Evolutionary conservation across 2,797 vertebrate species (phyloP).

Genomic region (Melopsittacus undulatus): DNA sequence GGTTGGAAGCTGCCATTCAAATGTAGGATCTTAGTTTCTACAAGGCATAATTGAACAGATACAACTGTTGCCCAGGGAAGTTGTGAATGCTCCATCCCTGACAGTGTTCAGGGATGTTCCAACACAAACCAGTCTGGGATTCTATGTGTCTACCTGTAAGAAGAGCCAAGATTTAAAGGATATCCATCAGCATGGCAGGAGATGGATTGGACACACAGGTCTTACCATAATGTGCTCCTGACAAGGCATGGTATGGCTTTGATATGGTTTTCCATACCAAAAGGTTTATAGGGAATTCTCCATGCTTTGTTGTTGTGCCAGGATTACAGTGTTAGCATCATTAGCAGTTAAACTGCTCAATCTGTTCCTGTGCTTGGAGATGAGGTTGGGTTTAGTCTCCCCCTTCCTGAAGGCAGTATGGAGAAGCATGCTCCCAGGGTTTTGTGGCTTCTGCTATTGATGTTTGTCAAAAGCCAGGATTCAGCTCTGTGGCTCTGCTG

Average conservation of each 20-base stretch:
- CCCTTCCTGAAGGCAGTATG: not conserved
- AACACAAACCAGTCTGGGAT: not conserved
- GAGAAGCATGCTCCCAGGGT: not conserved
- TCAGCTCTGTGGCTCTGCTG: too few relatives aligned
- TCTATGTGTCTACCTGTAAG: not conserved
- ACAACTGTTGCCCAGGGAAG: too few relatives aligned
- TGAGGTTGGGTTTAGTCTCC: not conserved
- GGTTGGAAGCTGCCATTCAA: not conserved
- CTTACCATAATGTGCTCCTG: not conserved
- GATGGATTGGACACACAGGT: too few relatives aligned
- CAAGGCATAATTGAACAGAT: too few relatives aligned
- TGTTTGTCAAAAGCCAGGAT: too few relatives aligned
- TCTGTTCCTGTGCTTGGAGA: not conserved
- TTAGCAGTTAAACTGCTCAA: not conserved
- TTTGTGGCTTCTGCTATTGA: not conserved
- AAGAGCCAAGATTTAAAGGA: not conserved
- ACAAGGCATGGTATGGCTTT: not conserved
- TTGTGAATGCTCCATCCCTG: not conserved
- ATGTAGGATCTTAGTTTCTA: not conserved
- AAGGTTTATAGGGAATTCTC: not conserved
- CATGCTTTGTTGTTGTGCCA: fast-evolving
- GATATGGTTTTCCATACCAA: too few relatives aligned
- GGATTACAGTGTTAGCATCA: not conserved
- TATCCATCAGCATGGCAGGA: not conserved
- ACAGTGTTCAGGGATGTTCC: not conserved